Evolutionary conservation across 2,888 invertebrate genomes (phyloP), one percentile per base, ranked within the genome.

Genomic region (Metopia argyrocephala): DNA sequence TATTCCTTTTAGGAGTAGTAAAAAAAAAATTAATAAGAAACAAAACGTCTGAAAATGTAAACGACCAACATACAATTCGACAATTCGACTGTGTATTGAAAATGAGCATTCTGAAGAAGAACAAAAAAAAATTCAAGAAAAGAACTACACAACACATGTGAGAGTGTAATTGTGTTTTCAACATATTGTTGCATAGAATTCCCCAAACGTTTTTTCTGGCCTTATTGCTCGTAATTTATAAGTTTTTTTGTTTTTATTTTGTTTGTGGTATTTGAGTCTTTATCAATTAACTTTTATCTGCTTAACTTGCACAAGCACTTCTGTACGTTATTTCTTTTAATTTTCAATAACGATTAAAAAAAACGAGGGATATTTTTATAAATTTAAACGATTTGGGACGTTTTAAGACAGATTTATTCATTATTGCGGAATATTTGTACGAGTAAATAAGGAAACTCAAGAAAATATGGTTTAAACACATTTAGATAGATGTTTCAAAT

Each of bases 241-340:
- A 27, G 27, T 50, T 20, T 61, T 57, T 48, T 64, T 31, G 23
- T 57, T 38, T 31, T 9, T 56, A 3, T 15, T n/a, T 23, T 52
- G 28, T 62, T 12, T 48, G 20, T 12, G 5, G 38, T 5, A 38
- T 38, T 31, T 31, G 21, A 31, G 54, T 68, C 66, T 12, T 78
- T 76, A 83, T 76, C 79, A 66, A 50, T 71, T 61, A 28, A 56
- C 74, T 50, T 83, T 83, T 81, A 78, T 82, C 74, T 80, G 79
- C 62, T 76, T 76, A 79, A 80, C 79, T 79, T 79, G 70, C 69
- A n/a, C n/a, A 81, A 79, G 66, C 80, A 84, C 83, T 83, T 80
- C 78, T 83, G 83, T 79, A 81, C 69, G 23, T 52, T 61, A 45
- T 38, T 20, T 61, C 38, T 21, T 28, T 18, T 65, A 61, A 23